Base-by-base conservation (phyloP, 2,888 invertebrate genomes). In the Vanessa cardui region DNA sequence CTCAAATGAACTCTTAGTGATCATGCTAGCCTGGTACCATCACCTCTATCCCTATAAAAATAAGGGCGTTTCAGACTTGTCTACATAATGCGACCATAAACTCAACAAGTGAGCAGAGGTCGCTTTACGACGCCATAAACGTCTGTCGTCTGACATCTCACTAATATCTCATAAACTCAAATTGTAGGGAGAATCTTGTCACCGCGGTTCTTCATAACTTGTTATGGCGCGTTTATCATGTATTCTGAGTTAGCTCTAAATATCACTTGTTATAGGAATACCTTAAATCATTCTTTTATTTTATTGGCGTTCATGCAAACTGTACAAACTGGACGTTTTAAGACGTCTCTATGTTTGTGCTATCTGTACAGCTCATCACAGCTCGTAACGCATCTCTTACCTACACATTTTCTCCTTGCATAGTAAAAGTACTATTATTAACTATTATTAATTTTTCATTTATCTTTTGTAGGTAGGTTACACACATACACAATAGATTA, bases 101-200 rank as follows among this genome's bases (percentile, higher is more conserved):
- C 84, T 89, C 89, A 89, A 89, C 90, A 89, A 89, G 89, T 89
- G 89, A 85, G 82, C 86, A 87, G 87, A 88, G 87, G 86, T 82
- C 83, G 83, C 75, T 89, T 89, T 89, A 89, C 82, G 87, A 84
- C 73, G 78, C 79, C 82, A 81, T 89, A 89, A 89, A 89, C 80
- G 85, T 86, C 82, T 83, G 83, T 83, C 76, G 78, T 78, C 77
- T 85, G 86, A 86, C 90, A 83, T 86, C 89, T 89, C 84, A 89
- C 88, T 89, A 88, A 87, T 89, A 87, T 86, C 84, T 89, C 89
- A 89, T 89, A 89, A 89, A 88, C 74, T 79, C 78, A 70, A 74
- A 71, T 71, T 73, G 75, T 71, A 72, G 75, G 75, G 75, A 68
- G 74, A 75, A 75, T 75, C 73, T 73, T 72, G 72, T 74, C 78